phyloP scores from a whole-genome alignment of 2,888 invertebrate species.

The Drosophila eohydei region DNA sequence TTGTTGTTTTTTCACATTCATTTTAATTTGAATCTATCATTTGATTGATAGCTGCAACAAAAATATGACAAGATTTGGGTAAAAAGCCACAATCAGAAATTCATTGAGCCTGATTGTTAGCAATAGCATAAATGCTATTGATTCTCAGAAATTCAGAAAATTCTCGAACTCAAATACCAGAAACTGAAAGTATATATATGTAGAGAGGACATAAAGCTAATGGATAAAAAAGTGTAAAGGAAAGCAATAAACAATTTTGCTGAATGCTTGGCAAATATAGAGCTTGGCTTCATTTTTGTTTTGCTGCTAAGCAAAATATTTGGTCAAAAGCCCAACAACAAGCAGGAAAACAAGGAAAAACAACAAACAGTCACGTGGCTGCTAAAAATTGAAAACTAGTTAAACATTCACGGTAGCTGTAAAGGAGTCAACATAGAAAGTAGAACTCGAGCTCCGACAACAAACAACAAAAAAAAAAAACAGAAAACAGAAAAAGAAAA shows the following conservation, averaged over 20 bases:
- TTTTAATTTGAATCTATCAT: conserved; percentile 9
- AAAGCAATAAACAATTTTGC: conserved; percentile 31
- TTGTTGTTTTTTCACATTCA: not conserved
- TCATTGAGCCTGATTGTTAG: not conserved
- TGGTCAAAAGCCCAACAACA: conserved; percentile 27
- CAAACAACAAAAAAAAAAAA: conserved; percentile 16
- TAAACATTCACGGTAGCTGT: conserved; percentile 63
- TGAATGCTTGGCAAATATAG: conserved; percentile 49
- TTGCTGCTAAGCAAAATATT: conserved; percentile 47
- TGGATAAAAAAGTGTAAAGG: conserved; percentile 9
- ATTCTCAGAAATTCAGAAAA: not conserved
- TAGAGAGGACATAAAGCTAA: conserved; percentile 39
- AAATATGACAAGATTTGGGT: not conserved
- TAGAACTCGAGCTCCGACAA: conserved; percentile 37
- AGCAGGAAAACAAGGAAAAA: conserved; percentile 12
- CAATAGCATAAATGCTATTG: not conserved
- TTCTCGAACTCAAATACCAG: conserved; percentile 24
- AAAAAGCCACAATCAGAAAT: not conserved
- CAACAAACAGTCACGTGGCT: conserved; percentile 41
- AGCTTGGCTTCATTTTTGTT: conserved; percentile 35
- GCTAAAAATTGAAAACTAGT: conserved; percentile 73
- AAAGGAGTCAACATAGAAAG: conserved; percentile 51
- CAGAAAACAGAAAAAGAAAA: conserved; percentile 8
- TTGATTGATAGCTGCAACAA: conserved; percentile 13
- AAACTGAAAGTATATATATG: conserved; percentile 23